A percentile compares a stretch with the other conserved stretches of the same genome.
Conservation (phyloP, 2,888 invertebrate genomes). For the Caradrina kadenii region DNA sequence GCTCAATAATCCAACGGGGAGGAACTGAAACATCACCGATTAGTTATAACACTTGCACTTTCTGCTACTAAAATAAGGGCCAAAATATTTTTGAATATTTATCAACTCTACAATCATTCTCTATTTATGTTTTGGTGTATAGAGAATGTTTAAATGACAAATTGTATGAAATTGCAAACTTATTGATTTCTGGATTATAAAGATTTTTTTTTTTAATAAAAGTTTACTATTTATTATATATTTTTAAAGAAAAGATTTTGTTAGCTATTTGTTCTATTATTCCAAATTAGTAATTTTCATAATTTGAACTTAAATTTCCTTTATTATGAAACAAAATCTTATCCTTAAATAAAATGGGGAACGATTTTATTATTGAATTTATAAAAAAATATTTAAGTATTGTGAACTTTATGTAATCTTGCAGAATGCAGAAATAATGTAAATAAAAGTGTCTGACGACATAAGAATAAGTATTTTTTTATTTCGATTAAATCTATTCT, state of each 20-base stretch:
- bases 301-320: not conserved
- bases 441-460: not conserved
- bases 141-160: slow-evolving; percentile 16
- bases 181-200: not conserved
- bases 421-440: not conserved
- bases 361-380: not conserved
- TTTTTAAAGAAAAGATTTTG: slow-evolving; percentile 37
- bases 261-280: not conserved
- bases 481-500: not conserved
- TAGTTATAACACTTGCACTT: slow-evolving; percentile 67
- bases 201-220: not conserved
- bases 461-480: not conserved
- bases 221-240: not conserved
- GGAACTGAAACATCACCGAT: slow-evolving; percentile 93
- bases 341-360: slow-evolving; percentile 29
- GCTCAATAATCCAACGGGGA: slow-evolving; percentile 98
- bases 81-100: slow-evolving; percentile 17
- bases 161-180: slow-evolving; percentile 14
- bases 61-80: slow-evolving; percentile 21
- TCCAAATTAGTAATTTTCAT: not conserved
- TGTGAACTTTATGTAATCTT: slow-evolving; percentile 31
- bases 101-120: slow-evolving; percentile 23
- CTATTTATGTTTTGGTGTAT: slow-evolving; percentile 9
- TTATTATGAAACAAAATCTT: slow-evolving; percentile 37
- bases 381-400: slow-evolving; percentile 45